phyloP scores from a whole-genome alignment of 1,140 invertebrate genomes.

The Papilio glaucus region DNA sequence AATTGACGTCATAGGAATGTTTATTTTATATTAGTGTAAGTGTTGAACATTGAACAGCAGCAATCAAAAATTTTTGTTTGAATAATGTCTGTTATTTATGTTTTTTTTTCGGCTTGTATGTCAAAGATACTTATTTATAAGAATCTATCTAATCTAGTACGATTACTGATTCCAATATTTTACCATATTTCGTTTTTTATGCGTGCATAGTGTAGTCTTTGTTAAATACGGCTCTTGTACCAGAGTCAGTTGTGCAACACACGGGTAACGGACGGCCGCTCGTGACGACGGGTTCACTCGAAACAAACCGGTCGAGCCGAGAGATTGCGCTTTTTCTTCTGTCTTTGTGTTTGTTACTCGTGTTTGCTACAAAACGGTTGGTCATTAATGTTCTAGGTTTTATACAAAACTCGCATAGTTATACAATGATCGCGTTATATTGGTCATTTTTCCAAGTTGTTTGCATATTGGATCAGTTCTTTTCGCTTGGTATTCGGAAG shows the following conservation, averaged over 20 bases:
- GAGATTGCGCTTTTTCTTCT: constrained; percentile 35
- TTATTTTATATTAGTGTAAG: background rate
- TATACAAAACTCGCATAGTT: background rate
- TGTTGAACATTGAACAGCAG: no score
- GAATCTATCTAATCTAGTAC: no score
- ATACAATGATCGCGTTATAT: no score
- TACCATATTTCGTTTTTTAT: background rate
- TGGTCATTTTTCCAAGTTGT: no score
- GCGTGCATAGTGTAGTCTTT: background rate
- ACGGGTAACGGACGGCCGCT: constrained; percentile 37
- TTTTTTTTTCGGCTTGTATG: no score
- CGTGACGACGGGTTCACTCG: constrained; percentile 27
- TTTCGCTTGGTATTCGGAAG: no score
- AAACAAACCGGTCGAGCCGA: constrained; percentile 35
- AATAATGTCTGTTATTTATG: no score
- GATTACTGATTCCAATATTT: background rate
- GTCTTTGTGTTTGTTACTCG: constrained; percentile 29
- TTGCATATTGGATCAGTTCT: no score
- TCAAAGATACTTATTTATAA: no score
- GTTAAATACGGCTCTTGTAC: constrained; percentile 21
- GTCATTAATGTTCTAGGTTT: background rate
- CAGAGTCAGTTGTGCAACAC: constrained; percentile 40
- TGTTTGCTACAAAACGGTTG: constrained; percentile 25
- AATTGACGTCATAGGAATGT: background rate
- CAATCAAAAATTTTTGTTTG: no score